phyloP scores from a whole-genome alignment of 2,888 invertebrate genomes.

The Nemotelus pantherinus region DNA sequence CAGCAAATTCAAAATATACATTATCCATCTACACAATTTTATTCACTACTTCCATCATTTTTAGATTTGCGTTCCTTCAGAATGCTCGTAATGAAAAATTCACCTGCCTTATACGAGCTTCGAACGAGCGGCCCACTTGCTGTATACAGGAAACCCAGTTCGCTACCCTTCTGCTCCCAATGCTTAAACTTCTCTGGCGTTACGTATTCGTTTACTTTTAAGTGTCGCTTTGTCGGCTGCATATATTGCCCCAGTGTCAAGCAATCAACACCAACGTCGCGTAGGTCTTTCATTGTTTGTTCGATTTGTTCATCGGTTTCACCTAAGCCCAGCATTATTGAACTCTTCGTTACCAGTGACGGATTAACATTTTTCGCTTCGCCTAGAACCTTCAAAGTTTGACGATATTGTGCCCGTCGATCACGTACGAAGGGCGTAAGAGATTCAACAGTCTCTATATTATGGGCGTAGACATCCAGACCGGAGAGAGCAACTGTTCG shows the following conservation, averaged over 20 bases:
- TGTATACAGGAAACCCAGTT: conserved; percentile 93
- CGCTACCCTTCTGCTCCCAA: conserved; percentile 84
- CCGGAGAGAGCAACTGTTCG: conserved; percentile 80
- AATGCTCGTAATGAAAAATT: conserved; percentile 87
- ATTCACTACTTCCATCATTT: conserved; percentile 33
- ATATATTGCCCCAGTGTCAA: conserved; percentile 98
- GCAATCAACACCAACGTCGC: conserved; percentile 87
- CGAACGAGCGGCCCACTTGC: conserved; percentile 97
- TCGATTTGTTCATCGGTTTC: conserved; percentile 89
- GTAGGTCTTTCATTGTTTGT: conserved; percentile 87
- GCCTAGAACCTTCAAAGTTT: conserved; percentile 84
- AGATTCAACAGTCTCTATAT: conserved; percentile 95
- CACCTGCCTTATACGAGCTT: conserved; percentile 98
- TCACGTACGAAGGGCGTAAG: conserved; percentile 93
- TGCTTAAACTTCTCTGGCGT: conserved; percentile 91
- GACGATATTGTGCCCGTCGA: conserved; percentile 89
- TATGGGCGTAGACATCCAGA: conserved; percentile 97
- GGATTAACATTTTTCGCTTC: conserved; percentile 84
- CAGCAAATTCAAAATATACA: too few species aligned
- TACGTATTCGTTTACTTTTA: conserved; percentile 95
- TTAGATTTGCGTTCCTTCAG: conserved; percentile 68
- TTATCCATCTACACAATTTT: not conserved
- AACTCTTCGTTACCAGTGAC: conserved; percentile 92
- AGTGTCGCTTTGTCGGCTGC: conserved; percentile 97
- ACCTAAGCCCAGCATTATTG: conserved; percentile 96